phyloP scores from a whole-genome alignment of 2,797 vertebrate species.

The Apodemus agrarius region DNA sequence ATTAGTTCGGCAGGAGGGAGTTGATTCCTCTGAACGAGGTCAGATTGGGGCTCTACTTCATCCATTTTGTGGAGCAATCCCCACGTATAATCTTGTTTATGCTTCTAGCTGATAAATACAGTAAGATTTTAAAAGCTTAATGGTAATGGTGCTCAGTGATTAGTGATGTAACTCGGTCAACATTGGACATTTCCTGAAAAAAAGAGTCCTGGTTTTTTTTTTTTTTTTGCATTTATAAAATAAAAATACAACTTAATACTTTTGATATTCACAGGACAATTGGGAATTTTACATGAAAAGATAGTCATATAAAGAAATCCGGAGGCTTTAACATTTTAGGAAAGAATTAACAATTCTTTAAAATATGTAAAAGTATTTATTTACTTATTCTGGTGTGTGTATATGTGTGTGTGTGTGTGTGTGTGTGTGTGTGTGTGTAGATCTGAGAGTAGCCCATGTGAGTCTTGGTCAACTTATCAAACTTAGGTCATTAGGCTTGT shows the following conservation, averaged over 20 bases:
- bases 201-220: background rate
- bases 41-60: background rate
- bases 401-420: background rate
- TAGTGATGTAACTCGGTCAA: background rate
- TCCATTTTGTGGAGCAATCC: background rate
- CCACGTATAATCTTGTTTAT: slow-evolving; percentile 32
- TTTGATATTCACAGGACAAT: background rate
- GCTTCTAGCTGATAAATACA: slow-evolving; percentile 21
- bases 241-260: slow-evolving; percentile 38
- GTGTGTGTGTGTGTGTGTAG: background rate
- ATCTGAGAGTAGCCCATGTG: background rate
- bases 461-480: background rate
- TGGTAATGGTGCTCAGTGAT: slow-evolving; percentile 33
- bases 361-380: background rate
- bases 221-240: slow-evolving; percentile 20
- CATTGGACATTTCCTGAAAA: slow-evolving; percentile 10
- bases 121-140: slow-evolving; percentile 11
- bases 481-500: background rate
- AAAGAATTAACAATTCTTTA: slow-evolving; percentile 59
- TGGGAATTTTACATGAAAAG: background rate
- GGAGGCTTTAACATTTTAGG: background rate
- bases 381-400: background rate
- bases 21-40: slow-evolving; percentile 32
- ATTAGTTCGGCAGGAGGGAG: slow-evolving; percentile 20
- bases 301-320: slow-evolving; percentile 26